Base-by-base conservation (phyloP, 92 coral and sea anemone species). In the Heliopora coerulea region DNA sequence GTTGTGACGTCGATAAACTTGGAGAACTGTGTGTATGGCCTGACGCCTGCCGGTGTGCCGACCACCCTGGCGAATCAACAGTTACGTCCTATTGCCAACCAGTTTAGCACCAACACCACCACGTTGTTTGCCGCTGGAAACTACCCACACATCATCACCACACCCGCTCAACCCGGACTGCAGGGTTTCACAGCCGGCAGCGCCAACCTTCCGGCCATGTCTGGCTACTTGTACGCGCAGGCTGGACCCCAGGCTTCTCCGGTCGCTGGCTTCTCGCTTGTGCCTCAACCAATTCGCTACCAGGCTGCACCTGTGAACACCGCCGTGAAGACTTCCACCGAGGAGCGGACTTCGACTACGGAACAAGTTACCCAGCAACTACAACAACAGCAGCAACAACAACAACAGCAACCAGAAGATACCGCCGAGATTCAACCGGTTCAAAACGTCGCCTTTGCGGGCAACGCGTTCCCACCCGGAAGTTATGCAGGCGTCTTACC, bases 251-350 rank as follows among this genome's bases (percentile, higher is more conserved):
- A 83, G 35, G 41, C 58, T n/a, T 48, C 74, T 14, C 59, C 58
- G 1, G 59, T 67, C 7, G 87, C 86, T 60, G 91, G 96, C 41
- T 74, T 73, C 30, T 95, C 80, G 50, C 96, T 89, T 18, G 83
- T 95, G 80, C 90, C 91, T 15, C 99, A 95, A 74, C 83, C 99
- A n/a, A 91, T 95, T 19, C 75, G 96, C 41, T 95, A 95, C 59
- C 96, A 91, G 18, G 85, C 90, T 23, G 87, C 99, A 23, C 74
- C 96, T n/a, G 83, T 79, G 8, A 95, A 90, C 70, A 80, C 95
- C 3, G 50, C 83, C 33, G 84, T 81, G 26, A 96, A 95, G 26
- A 78, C 95, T 27, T 65, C 76, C 50, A 86, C 83, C 62, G 83
- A 86, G 27, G 96, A 91, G 32, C 88, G 88, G 42, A 78, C 91